Conservation (phyloP, 2,888 invertebrate species). For the Diarsia brunnea region DNA sequence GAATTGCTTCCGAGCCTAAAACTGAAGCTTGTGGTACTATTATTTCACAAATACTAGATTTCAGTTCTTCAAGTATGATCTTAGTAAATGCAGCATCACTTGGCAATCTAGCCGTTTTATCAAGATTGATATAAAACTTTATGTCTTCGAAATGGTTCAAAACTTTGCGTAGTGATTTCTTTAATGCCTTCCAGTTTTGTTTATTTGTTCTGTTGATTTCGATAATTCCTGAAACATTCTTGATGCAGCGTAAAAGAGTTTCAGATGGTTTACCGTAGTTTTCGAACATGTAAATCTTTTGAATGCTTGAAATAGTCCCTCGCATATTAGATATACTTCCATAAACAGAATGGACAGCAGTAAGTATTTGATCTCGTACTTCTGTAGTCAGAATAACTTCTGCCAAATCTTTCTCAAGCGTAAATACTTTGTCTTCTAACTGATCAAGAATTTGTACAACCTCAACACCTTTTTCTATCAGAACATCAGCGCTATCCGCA, state of each 20-base stretch:
- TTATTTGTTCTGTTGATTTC: constrained; percentile 63
- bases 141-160: constrained; percentile 88
- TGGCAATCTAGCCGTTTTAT: constrained; percentile 87
- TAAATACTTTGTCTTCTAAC: constrained; percentile 85
- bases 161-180: constrained; percentile 81
- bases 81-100: constrained; percentile 85
- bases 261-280: constrained; percentile 86
- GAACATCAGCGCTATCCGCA: constrained; percentile 74
- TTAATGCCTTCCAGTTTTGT: constrained; percentile 75
- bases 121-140: constrained; percentile 87
- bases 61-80: constrained; percentile 82
- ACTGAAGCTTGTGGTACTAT: constrained; percentile 65
- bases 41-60: constrained; percentile 71
- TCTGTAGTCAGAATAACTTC: constrained; percentile 70
- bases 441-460: constrained; percentile 82
- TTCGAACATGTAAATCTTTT: constrained; percentile 85
- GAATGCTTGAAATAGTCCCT: constrained; percentile 86
- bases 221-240: constrained; percentile 74
- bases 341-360: constrained; percentile 88
- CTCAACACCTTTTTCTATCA: constrained; percentile 86
- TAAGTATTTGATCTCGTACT: constrained; percentile 82
- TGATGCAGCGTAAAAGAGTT: constrained; percentile 79
- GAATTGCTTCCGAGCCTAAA: constrained; percentile 59
- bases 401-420: constrained; percentile 81
- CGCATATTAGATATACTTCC: constrained; percentile 89